These are phyloP conservation scores for Syngnathus typhle DNA, from an alignment of 2,113 vertebrate species.

Conservation along the genomic window DNA sequence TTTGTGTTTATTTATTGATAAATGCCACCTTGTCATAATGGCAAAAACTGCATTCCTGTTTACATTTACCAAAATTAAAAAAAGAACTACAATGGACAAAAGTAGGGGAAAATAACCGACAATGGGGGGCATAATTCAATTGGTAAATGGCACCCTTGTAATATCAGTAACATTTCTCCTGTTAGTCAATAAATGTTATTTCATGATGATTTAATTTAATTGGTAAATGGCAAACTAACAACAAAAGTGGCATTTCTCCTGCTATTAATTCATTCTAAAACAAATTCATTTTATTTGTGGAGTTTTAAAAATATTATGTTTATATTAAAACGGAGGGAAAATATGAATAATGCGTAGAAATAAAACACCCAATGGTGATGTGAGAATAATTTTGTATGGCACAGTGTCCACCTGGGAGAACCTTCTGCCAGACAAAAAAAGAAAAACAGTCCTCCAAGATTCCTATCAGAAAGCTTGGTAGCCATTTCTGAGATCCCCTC, in stretches of 20 bases:
- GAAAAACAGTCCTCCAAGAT: neutral
- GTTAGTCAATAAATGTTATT: no score
- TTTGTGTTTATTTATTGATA: neutral
- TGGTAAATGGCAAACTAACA: neutral
- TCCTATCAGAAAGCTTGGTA: neutral
- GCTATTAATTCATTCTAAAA: neutral
- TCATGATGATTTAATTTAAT: neutral
- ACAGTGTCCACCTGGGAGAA: neutral
- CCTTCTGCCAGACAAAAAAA: neutral
- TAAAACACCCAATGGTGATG: neutral
- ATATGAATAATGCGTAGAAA: neutral
- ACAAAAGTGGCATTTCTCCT: neutral
- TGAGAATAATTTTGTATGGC: neutral
- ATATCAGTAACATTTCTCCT: no score
- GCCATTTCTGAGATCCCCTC: slow-evolving; percentile 19
- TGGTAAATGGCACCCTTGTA: neutral
- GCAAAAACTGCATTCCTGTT: neutral
- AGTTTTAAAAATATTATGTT: neutral
- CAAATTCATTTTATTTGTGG: neutral
- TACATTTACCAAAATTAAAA: no score
- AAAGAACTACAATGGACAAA: no score
- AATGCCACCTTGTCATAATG: neutral
- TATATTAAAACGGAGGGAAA: neutral
- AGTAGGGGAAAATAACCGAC: no score
- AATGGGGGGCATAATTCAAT: neutral